Evolutionary conservation across 2,113 vertebrate species (phyloP).

Genomic region (Rhinoptilus africanus): DNA sequence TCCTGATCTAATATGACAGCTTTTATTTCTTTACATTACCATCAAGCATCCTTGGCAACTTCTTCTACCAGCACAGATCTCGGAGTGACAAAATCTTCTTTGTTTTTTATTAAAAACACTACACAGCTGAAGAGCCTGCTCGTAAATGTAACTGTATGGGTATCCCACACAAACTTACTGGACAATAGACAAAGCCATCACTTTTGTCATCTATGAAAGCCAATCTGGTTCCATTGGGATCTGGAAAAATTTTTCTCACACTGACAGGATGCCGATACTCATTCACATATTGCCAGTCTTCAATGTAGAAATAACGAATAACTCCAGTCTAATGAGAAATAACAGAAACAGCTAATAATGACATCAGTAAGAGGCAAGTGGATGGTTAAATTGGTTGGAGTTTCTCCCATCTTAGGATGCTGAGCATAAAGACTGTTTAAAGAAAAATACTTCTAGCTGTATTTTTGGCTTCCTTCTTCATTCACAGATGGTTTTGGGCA

Average conservation of each 20-base stretch:
- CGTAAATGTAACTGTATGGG: background rate
- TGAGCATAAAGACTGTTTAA: background rate
- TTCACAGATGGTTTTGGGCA: background rate
- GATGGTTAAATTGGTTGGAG: background rate
- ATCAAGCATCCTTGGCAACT: background rate
- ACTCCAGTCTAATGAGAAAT: constrained; percentile 78
- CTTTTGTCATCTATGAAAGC: constrained; percentile 95
- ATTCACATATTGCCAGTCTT: constrained; percentile 92
- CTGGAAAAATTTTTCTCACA: constrained; percentile 91
- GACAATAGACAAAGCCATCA: constrained; percentile 90
- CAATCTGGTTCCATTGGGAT: constrained; percentile 86
- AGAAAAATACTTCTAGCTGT: background rate
- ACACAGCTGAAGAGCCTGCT: background rate
- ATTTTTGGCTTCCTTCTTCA: background rate
- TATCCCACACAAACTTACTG: constrained; percentile 73
- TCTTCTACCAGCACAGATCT: background rate
- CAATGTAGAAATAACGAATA: constrained; percentile 88
- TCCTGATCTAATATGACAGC: background rate
- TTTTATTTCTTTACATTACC: background rate
- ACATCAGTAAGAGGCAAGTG: background rate
- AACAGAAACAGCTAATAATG: background rate
- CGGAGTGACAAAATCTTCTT: background rate
- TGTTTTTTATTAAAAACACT: background rate
- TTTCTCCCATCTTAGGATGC: background rate
- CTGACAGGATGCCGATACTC: constrained; percentile 88